Conservation (phyloP, 2,113 vertebrate genomes). For the Engystomops pustulosus region DNA sequence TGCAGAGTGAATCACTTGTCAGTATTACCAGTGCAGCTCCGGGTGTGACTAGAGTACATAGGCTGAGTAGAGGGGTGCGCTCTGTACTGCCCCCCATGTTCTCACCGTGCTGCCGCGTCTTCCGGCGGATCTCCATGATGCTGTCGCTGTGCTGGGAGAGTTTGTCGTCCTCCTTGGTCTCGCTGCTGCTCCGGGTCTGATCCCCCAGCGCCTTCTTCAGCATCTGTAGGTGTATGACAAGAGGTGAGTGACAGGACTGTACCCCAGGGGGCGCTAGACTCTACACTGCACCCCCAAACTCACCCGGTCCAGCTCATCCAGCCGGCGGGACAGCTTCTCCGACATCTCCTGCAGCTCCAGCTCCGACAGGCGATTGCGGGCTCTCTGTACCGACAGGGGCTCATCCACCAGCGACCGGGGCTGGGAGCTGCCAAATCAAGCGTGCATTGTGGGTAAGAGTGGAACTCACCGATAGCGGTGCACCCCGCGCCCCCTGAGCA, state of each 20-base stretch:
- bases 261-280: background rate
- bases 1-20: too few species aligned
- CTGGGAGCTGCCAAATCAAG: background rate
- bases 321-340: constrained; percentile 81
- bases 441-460: background rate
- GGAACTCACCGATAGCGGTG: too few species aligned
- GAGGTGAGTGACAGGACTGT: background rate
- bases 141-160: constrained; percentile 86
- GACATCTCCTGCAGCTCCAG: constrained; percentile 82
- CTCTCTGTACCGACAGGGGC: constrained; percentile 67
- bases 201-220: constrained; percentile 82
- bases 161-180: constrained; percentile 75
- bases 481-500: too few species aligned
- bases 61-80: too few species aligned
- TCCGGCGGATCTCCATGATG: constrained; percentile 73
- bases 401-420: constrained; percentile 61
- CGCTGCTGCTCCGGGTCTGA: constrained; percentile 59
- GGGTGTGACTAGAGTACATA: too few species aligned
- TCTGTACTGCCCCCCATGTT: background rate
- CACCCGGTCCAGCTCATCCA: constrained; percentile 86
- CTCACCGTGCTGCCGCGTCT: constrained; percentile 73
- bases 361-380: constrained; percentile 73
- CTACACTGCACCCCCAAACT: constrained; percentile 64
- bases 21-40: too few species aligned
- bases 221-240: constrained; percentile 76